Evolutionary conservation across 1,140 invertebrate species (phyloP).

Genomic region (Nasonia longicornis): DNA sequence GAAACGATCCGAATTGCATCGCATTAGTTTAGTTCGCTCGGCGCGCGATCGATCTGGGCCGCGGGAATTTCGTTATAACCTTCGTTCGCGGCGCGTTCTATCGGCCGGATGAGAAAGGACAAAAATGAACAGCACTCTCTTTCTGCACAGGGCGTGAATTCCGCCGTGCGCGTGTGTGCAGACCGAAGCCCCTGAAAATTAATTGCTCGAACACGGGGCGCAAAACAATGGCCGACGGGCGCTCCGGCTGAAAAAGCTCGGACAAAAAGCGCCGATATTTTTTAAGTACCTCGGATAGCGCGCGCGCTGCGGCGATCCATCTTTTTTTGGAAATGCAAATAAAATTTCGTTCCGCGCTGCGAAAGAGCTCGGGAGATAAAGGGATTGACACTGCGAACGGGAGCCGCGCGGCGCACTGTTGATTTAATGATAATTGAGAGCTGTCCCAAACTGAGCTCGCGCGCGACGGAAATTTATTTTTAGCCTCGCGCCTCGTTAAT

Average conservation of each 20-base stretch:
- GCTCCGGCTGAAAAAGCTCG: not conserved
- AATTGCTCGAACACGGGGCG: slow-evolving; percentile 10
- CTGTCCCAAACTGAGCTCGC: not conserved
- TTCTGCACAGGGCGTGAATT: not conserved
- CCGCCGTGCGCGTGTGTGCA: not conserved
- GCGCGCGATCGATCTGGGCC: not conserved
- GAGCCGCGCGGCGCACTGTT: not conserved
- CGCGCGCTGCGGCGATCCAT: not conserved
- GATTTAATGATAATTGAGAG: slow-evolving; percentile 11
- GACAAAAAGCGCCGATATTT: not conserved
- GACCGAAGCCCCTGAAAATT: not conserved
- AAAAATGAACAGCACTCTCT: not conserved
- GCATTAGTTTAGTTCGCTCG: slow-evolving; percentile 25
- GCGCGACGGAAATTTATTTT: not conserved
- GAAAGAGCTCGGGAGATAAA: not conserved
- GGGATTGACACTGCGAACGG: not conserved
- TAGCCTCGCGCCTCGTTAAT: not conserved
- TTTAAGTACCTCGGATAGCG: not conserved
- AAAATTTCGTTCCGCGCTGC: not conserved
- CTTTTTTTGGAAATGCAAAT: slow-evolving; percentile 31
- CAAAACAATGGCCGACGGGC: not conserved
- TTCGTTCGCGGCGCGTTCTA: not conserved
- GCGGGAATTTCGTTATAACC: slow-evolving; percentile 14
- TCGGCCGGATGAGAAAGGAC: no score
- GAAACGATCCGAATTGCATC: not conserved